Conservation (phyloP, 2,888 invertebrate species). For the Tachina grossa region DNA sequence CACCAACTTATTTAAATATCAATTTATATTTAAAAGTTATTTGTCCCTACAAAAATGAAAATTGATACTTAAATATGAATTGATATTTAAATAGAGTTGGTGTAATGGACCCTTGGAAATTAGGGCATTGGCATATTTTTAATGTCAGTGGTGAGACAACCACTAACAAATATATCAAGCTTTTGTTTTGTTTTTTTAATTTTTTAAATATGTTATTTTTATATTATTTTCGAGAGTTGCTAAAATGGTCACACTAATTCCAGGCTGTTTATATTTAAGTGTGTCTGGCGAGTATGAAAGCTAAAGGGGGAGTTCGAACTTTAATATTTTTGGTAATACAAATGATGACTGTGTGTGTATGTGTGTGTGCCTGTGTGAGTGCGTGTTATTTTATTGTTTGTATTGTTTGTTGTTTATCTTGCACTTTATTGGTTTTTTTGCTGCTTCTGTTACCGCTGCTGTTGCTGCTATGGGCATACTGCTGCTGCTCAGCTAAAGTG, state of each 20-base stretch:
- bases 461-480: not conserved
- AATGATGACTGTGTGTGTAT: not conserved
- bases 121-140: not conserved
- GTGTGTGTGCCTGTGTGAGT: not conserved
- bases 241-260: conserved; percentile 2
- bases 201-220: not conserved
- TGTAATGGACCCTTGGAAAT: too few relatives aligned
- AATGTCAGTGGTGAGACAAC: too few relatives aligned
- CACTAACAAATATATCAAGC: too few relatives aligned
- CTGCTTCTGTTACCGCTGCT: not conserved
- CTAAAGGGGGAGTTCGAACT: not conserved
- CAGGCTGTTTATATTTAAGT: not conserved
- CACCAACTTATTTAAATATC: too few relatives aligned
- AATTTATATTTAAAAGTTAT: too few relatives aligned
- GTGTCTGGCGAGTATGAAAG: not conserved
- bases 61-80: too few relatives aligned
- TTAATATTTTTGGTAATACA: not conserved
- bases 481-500: conserved; percentile 33
- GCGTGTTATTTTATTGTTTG: not conserved
- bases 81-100: too few relatives aligned
- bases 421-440: conserved; percentile 7
- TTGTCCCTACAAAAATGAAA: too few relatives aligned
- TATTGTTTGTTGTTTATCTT: not conserved
- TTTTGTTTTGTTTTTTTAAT: not conserved
- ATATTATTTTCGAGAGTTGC: too few relatives aligned